A percentile compares a stretch with the other conserved stretches of the same genome.
Conservation (phyloP, 2,888 invertebrate species). For the Elysia crispata region DNA sequence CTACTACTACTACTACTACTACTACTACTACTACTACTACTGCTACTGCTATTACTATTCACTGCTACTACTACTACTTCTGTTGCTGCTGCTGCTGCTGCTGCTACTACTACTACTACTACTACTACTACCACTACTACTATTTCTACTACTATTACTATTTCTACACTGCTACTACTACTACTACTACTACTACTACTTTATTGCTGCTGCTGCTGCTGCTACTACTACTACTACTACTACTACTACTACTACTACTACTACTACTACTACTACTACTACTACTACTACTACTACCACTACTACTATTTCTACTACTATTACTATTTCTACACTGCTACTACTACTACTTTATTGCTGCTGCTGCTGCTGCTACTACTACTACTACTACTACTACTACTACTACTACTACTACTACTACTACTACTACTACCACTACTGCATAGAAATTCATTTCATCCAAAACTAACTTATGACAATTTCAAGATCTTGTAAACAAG, state of each 20-base stretch:
- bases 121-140: background rate
- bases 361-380: background rate
- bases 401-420: slow-evolving; percentile 9
- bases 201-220: background rate
- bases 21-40: slow-evolving; percentile 9
- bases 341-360: background rate
- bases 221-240: slow-evolving; percentile 4
- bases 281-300: slow-evolving; percentile 9
- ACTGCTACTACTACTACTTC: no score
- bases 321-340: no score
- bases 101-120: slow-evolving; percentile 4
- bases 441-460: no score
- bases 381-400: slow-evolving; percentile 9
- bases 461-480: no score
- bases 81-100: no score
- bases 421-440: slow-evolving; percentile 9
- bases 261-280: slow-evolving; percentile 9
- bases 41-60: no score
- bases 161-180: no score
- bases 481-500: no score
- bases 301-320: no score
- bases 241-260: slow-evolving; percentile 9
- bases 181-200: slow-evolving; percentile 4
- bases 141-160: no score
- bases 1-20: slow-evolving; percentile 9